A percentile compares a stretch with the other conserved stretches of the same genome.
These are phyloP conservation scores for Incurvaria masculella DNA, from an alignment of 2,888 invertebrate species.

Conservation along the genomic window DNA sequence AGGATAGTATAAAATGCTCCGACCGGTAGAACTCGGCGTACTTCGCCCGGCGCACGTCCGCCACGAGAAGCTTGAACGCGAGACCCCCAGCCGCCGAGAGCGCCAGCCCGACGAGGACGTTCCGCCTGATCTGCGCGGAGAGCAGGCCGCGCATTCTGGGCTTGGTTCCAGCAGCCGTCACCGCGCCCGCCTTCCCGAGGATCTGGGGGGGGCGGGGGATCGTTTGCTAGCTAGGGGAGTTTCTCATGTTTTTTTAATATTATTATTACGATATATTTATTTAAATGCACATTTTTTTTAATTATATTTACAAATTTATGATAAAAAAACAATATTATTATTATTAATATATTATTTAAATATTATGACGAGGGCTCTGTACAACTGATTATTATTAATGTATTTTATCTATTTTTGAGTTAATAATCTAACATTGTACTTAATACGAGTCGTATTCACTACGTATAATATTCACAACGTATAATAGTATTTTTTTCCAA, in stretches of 20 bases:
- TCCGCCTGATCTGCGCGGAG: constrained; percentile 60
- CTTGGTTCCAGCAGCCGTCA: constrained; percentile 21
- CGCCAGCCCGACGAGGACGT: constrained; percentile 53
- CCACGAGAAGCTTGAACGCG: constrained; percentile 41
- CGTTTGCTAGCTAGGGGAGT: too few species aligned
- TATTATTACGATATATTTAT: too few species aligned
- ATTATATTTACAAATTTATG: not conserved
- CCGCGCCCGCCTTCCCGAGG: not conserved
- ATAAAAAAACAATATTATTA: not conserved
- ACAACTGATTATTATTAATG: too few species aligned
- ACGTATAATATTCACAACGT: too few species aligned
- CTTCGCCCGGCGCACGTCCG: constrained; percentile 50
- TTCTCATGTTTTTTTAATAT: too few species aligned
- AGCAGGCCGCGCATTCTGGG: constrained; percentile 73
- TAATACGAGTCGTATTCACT: too few species aligned
- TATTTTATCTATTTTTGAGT: too few species aligned
- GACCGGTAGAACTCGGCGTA: constrained; percentile 74
- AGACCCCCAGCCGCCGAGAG: constrained; percentile 34
- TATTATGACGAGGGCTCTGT: too few species aligned
- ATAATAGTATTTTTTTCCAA: too few species aligned
- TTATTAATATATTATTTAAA: not conserved
- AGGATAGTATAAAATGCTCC: too few species aligned
- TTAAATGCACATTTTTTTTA: constrained; percentile 14
- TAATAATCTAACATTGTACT: too few species aligned
- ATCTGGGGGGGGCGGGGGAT: too few species aligned